Percentiles rank a stretch among this genome's conserved stretches.
Conservation (phyloP, 2,888 invertebrate species). For the Cryptus viduatorius region DNA sequence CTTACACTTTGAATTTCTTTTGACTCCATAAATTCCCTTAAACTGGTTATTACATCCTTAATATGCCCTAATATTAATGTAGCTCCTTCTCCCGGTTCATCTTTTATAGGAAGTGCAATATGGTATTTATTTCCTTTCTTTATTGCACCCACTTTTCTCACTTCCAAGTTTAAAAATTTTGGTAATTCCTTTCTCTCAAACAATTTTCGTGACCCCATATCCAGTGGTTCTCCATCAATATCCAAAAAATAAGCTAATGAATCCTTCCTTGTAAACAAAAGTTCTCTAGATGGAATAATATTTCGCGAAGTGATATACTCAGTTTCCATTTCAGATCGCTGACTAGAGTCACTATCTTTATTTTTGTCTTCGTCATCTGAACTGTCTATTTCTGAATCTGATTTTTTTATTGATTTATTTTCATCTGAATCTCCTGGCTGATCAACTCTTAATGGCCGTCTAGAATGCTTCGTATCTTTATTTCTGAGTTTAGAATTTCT, state of each 20-base stretch:
- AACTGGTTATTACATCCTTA: constrained; percentile 6
- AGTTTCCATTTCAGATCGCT: not conserved
- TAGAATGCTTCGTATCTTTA: too few species aligned
- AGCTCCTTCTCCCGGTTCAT: constrained; percentile 36
- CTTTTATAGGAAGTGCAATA: constrained; percentile 18
- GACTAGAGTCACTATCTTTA: not conserved
- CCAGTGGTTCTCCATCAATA: constrained; percentile 22
- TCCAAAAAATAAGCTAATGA: constrained; percentile 10
- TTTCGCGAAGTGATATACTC: constrained; percentile 1
- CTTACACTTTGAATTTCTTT: constrained; percentile 27
- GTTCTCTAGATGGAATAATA: constrained; percentile 10
- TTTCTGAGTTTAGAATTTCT: too few species aligned
- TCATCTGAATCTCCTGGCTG: not conserved
- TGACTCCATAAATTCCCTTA: not conserved
- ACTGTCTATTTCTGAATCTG: not conserved
- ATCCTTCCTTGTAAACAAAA: not conserved
- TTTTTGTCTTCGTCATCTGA: not conserved
- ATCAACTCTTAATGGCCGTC: too few species aligned
- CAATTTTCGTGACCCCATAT: constrained; percentile 34
- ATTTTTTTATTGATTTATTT: not conserved
- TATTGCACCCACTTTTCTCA: constrained; percentile 15
- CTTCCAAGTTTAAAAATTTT: not conserved
- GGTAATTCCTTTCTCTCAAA: constrained; percentile 11
- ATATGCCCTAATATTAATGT: not conserved
- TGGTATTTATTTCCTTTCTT: constrained; percentile 38